Evolutionary conservation across 2,113 vertebrate genomes (phyloP), one percentile per base, ranked within the genome.

Genomic region (Forbesichthys papilliferus): DNA sequence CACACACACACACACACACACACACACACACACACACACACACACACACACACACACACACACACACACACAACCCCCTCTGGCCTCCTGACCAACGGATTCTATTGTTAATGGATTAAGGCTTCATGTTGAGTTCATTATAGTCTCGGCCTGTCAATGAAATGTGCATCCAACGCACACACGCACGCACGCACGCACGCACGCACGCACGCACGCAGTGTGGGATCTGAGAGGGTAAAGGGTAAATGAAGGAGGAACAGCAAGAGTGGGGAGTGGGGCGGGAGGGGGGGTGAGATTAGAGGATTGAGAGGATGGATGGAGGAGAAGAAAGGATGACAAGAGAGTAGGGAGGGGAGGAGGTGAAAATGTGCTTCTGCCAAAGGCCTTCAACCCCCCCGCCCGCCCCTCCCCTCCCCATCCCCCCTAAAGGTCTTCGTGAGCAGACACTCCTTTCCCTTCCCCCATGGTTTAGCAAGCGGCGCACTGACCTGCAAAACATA

Each of bases 101-200:
- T 86, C 86, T 75, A 87, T 89, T 91, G 88, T 90, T 84, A 86
- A 86, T 89, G 86, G 90, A 90, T 91, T 90, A 91, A 85, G 86
- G 87, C 89, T 86, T 89, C 87, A 88, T 90, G 88, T 90, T 80
- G 88, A 90, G 87, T 91, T 87, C 86, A 91, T 91, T 90, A 88
- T 87, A 81, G 81, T 86, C 86, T 79, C 85, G 79, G 80, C 61
- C 84, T 88, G 88, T 91, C 90, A 91, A 89, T 91, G 88, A 91
- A 90, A 91, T 91, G 88, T 89, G 86, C 90, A 87, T 87, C 84
- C 80, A 88, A 62, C 61, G 48, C 61, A 59, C n/a, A 53, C 52
- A 36, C 49, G 42, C 68, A 69, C 47, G 53, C 55, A 60, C 66
- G 42, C 66, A 60, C 66, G 49, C 65, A 67, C 53, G 34, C 66